phyloP scores from a whole-genome alignment of 2,113 vertebrate species.

The Sander vitreus region DNA sequence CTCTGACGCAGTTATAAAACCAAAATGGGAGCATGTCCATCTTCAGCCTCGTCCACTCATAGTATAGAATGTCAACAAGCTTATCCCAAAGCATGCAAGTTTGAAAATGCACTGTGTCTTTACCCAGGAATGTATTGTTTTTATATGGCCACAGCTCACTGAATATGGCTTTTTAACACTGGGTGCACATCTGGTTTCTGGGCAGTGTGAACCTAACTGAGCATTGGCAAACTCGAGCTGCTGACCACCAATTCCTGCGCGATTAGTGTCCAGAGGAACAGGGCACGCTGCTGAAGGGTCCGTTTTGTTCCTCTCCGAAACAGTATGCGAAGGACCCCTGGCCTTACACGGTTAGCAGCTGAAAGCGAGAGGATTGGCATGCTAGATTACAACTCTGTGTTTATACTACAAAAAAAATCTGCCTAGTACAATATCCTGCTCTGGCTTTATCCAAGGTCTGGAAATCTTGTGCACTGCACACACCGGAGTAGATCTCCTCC shows the following conservation, averaged over 20 bases:
- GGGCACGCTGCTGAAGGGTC: slow-evolving; percentile 71
- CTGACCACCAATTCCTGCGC: slow-evolving; percentile 75
- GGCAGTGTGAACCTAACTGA: slow-evolving; percentile 76
- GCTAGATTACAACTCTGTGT: slow-evolving; percentile 87
- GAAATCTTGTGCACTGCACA: slow-evolving; percentile 89
- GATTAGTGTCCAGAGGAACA: slow-evolving; percentile 71
- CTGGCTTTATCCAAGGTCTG: slow-evolving; percentile 89
- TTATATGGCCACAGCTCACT: slow-evolving; percentile 69
- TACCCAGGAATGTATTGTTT: slow-evolving; percentile 79
- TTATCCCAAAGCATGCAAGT: slow-evolving; percentile 69
- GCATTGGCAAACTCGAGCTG: slow-evolving; percentile 67
- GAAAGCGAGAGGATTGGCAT: slow-evolving; percentile 79
- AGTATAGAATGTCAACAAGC: slow-evolving; percentile 73
- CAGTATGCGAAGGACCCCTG: slow-evolving; percentile 77
- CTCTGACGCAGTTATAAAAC: slow-evolving; percentile 71
- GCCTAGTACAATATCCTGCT: slow-evolving; percentile 89
- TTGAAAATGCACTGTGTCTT: slow-evolving; percentile 74
- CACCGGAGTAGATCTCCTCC: slow-evolving; percentile 84
- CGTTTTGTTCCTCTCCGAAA: slow-evolving; percentile 72
- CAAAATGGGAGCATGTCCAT: slow-evolving; percentile 71
- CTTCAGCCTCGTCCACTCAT: slow-evolving; percentile 63
- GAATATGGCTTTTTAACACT: slow-evolving; percentile 72
- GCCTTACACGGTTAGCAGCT: slow-evolving; percentile 79
- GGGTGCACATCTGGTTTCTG: slow-evolving; percentile 81
- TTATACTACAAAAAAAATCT: slow-evolving; percentile 90